Conservation (phyloP, 2,797 vertebrate genomes). For the Rhinogobio ventralis region DNA sequence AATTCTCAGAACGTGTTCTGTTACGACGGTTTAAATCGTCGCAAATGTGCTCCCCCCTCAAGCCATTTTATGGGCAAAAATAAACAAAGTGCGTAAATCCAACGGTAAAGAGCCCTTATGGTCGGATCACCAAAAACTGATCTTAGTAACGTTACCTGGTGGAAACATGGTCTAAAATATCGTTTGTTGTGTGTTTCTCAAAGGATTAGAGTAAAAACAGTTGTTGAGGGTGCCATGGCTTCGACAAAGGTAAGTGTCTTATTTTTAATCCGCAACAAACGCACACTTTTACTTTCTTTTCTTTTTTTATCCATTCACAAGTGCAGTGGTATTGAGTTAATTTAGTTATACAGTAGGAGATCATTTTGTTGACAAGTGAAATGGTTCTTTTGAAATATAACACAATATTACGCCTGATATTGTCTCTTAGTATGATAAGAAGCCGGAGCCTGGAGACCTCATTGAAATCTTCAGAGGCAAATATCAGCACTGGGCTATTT, state of each 20-base stretch:
- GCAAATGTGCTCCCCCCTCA: neutral
- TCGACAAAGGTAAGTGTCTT: neutral
- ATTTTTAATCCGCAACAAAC: neutral
- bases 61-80: neutral
- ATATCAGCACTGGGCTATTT: constrained; percentile 84
- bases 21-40: neutral
- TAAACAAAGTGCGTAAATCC: neutral
- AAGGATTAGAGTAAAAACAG: neutral
- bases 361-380: too few relatives aligned
- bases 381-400: neutral
- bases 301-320: neutral
- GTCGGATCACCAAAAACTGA: neutral
- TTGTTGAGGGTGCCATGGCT: constrained; percentile 16
- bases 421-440: constrained; percentile 67
- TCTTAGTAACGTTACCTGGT: neutral
- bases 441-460: constrained; percentile 78
- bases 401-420: neutral
- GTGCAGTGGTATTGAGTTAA: too few relatives aligned
- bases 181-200: neutral
- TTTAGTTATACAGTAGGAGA: too few relatives aligned
- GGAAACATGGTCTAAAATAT: neutral
- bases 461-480: constrained; percentile 77
- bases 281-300: constrained; percentile 7
- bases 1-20: neutral
- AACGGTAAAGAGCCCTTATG: neutral